Evolutionary conservation across 2,888 invertebrate genomes (phyloP).

Genomic region (Uloborus plumipes): DNA sequence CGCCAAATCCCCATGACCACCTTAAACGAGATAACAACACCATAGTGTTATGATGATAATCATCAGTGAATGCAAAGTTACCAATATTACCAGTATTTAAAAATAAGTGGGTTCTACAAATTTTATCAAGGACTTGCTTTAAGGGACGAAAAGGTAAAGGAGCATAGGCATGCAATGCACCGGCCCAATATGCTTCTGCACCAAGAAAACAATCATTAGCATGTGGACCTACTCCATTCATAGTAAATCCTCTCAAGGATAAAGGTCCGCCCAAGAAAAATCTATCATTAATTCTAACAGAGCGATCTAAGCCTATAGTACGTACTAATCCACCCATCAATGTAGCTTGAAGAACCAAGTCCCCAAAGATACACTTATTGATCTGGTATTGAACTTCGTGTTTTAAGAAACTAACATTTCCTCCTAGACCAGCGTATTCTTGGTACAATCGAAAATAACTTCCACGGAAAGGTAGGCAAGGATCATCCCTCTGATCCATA

Average conservation of each 20-base stretch:
- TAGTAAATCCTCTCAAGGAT: conserved; percentile 87
- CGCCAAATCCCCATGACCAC: conserved; percentile 84
- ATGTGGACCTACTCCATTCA: conserved; percentile 89
- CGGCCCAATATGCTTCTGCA: conserved; percentile 84
- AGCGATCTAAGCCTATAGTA: conserved; percentile 76
- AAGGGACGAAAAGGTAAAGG: conserved; percentile 90
- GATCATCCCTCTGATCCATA: conserved; percentile 60
- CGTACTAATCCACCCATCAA: conserved; percentile 80
- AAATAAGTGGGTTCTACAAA: conserved; percentile 91
- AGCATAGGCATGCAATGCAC: conserved; percentile 87
- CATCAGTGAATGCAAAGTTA: conserved; percentile 71
- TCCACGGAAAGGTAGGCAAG: conserved; percentile 32
- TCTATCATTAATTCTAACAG: conserved; percentile 79
- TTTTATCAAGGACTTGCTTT: conserved; percentile 83
- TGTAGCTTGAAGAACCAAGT: conserved; percentile 81
- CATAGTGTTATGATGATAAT: conserved; percentile 69
- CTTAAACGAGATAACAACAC: conserved; percentile 73
- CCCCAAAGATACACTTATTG: conserved; percentile 71
- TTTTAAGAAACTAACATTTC: conserved; percentile 90
- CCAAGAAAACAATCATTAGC: conserved; percentile 75
- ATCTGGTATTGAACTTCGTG: conserved; percentile 82
- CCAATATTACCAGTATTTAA: conserved; percentile 88
- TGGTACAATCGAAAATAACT: conserved; percentile 74
- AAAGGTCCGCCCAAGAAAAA: conserved; percentile 92
- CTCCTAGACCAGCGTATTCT: conserved; percentile 91